Evolutionary conservation across 2,888 invertebrate genomes (phyloP).

Genomic region (Rhabditoides inermis): DNA sequence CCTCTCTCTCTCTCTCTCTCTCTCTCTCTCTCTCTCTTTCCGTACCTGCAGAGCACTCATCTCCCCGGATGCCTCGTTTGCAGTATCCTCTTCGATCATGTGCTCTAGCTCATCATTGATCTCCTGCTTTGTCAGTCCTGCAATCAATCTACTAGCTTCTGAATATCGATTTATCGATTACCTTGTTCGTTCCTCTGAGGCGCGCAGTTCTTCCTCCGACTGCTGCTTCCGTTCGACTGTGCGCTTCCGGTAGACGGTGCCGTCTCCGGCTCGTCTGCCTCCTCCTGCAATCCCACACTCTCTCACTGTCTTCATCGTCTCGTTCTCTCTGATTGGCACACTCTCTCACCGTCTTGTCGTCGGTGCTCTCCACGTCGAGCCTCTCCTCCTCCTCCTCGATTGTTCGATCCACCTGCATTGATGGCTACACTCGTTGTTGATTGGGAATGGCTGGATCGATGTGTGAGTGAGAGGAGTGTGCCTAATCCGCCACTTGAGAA

Average conservation of each 20-base stretch:
- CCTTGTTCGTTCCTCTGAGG: not conserved
- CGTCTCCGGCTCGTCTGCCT: no score
- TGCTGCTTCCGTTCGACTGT: not conserved
- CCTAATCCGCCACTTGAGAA: no score
- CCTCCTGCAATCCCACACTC: no score
- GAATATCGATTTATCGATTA: not conserved
- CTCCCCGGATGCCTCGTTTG: not conserved
- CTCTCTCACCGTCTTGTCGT: no score
- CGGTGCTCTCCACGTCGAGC: no score
- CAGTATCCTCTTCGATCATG: not conserved
- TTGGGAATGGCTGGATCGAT: no score
- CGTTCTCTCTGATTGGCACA: no score
- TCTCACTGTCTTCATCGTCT: no score
- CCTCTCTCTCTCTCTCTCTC: not conserved
- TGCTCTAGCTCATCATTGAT: no score
- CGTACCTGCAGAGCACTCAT: not conserved
- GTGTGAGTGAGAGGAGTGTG: no score
- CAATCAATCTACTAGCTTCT: not conserved
- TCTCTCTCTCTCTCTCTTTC: not conserved
- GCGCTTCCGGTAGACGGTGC: not conserved
- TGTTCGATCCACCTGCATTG: not conserved
- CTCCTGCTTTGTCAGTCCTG: no score
- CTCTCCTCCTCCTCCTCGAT: not conserved
- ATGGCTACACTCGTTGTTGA: no score
- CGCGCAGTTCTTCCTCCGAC: not conserved